Percentiles rank a stretch among this genome's conserved stretches.
Evolutionary conservation across 2,888 invertebrate species (phyloP).

Genomic region (Drosophila setosimentum): DNA sequence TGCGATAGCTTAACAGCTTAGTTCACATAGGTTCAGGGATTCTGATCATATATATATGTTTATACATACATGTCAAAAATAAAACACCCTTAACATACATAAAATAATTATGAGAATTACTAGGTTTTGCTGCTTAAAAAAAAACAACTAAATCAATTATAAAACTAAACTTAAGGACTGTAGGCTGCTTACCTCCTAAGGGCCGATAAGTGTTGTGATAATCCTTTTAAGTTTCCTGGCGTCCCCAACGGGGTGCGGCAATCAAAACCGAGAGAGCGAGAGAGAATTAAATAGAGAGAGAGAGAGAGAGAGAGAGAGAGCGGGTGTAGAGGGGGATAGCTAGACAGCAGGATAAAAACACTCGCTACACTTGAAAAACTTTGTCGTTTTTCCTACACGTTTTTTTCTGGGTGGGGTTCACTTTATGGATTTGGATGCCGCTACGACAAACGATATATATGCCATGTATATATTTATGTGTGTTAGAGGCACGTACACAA

Average conservation of each 20-base stretch:
- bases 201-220: constrained; percentile 45
- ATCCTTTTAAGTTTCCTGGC: constrained; percentile 64
- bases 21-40: not conserved
- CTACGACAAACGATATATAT: not conserved
- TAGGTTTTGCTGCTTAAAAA: constrained; percentile 10
- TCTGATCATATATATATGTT: too few species aligned
- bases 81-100: not conserved
- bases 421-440: constrained; percentile 2
- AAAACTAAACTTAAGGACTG: constrained; percentile 3
- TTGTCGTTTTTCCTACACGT: constrained; percentile 27
- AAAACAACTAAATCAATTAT: constrained; percentile 47
- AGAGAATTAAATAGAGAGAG: constrained; percentile 3
- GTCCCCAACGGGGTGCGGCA: constrained; percentile 69
- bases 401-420: constrained; percentile 69
- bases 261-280: constrained; percentile 26
- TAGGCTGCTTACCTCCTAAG: constrained; percentile 54
- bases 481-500: not conserved
- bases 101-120: not conserved
- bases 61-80: too few species aligned
- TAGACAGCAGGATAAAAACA: constrained; percentile 42
- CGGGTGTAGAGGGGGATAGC: not conserved
- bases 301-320: constrained; percentile 5
- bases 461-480: not conserved
- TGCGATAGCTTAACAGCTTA: not conserved
- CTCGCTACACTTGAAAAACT: constrained; percentile 70